Conservation (phyloP, 2,888 invertebrate species). For the Clusia tigrina region DNA sequence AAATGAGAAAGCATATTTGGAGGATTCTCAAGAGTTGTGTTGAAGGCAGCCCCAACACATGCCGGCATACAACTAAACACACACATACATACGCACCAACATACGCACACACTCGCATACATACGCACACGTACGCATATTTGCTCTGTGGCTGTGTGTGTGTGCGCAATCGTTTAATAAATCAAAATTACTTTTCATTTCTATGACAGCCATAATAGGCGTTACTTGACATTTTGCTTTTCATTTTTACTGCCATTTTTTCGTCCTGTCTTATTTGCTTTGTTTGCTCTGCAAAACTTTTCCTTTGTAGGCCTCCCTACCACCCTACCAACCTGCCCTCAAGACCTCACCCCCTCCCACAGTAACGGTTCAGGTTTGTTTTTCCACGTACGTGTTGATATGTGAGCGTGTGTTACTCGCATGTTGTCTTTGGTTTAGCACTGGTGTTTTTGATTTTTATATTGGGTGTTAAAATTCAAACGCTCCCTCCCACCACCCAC, state of each 20-base stretch:
- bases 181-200: constrained; percentile 58
- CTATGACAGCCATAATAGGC: constrained; percentile 50
- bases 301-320: too few relatives aligned
- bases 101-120: constrained; percentile 10
- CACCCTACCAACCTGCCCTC: too few relatives aligned
- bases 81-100: background rate
- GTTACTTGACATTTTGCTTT: constrained; percentile 51
- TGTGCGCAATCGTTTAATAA: constrained; percentile 51
- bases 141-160: constrained; percentile 24
- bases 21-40: background rate
- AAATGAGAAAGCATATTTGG: constrained; percentile 2
- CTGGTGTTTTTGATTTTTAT: constrained; percentile 46
- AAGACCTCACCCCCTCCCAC: too few relatives aligned
- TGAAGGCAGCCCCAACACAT: background rate
- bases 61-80: background rate
- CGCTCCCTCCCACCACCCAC: constrained; percentile 25
- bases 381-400: too few relatives aligned
- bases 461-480: constrained; percentile 50
- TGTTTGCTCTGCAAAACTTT: background rate
- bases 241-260: constrained; percentile 29
- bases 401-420: too few relatives aligned
- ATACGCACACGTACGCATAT: constrained; percentile 40
- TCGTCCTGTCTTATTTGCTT: constrained; percentile 2
- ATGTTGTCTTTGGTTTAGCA: background rate
- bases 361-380: too few relatives aligned